Conservation (phyloP, 2,888 invertebrate species). For the Aphelenchoides bicaudatus region DNA sequence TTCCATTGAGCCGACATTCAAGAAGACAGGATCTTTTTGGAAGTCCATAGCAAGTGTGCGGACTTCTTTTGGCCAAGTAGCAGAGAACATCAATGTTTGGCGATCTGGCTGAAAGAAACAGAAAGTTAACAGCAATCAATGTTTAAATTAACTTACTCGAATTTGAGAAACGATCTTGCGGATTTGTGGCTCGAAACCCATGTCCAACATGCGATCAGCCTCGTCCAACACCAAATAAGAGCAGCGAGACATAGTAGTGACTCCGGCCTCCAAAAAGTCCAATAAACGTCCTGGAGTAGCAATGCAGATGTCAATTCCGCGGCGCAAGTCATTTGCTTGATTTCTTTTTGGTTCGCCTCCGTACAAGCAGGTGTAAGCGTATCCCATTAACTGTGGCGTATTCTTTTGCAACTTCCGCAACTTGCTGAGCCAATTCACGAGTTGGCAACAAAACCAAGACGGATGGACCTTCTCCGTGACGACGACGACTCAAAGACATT, state of each 20-base stretch:
- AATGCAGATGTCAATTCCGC: constrained; percentile 61
- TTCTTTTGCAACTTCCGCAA: constrained; percentile 80
- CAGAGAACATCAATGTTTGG: constrained; percentile 80
- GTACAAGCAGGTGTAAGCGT: constrained; percentile 89
- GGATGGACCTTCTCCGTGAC: constrained; percentile 86
- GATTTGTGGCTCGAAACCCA: constrained; percentile 66
- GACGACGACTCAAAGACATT: constrained; percentile 78
- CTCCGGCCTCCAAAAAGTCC: constrained; percentile 62
- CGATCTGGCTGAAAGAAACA: constrained; percentile 35
- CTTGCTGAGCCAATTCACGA: constrained; percentile 62
- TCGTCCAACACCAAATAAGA: constrained; percentile 71
- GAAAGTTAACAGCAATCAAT: background rate
- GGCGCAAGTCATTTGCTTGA: constrained; percentile 66
- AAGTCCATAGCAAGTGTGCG: constrained; percentile 86
- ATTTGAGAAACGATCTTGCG: constrained; percentile 61
- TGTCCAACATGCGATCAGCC: constrained; percentile 69
- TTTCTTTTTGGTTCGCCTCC: constrained; percentile 92
- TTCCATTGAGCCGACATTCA: constrained; percentile 89
- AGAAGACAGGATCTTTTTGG: constrained; percentile 79
- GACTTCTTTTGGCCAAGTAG: constrained; percentile 98
- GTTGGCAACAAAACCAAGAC: constrained; percentile 61
- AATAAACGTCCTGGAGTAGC: constrained; percentile 66
- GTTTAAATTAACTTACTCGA: constrained; percentile 22
- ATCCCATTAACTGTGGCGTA: constrained; percentile 79
- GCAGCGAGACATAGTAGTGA: constrained; percentile 70